These are phyloP conservation scores for Chelonia mydas DNA, from an alignment of 2,797 vertebrate genomes.

Conservation along the genomic window DNA sequence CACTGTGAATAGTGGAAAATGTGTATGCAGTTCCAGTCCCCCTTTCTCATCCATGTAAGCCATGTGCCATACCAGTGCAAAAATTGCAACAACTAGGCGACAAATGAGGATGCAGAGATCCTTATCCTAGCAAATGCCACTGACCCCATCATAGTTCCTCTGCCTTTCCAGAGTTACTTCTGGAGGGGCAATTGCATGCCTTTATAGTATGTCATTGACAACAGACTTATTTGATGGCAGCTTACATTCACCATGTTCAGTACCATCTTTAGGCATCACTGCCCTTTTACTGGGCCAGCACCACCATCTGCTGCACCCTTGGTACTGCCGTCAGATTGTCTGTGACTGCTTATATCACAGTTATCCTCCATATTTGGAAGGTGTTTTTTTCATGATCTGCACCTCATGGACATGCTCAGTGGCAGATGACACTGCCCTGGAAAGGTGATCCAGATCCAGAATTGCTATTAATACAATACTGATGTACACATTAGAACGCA, in stretches of 20 bases:
- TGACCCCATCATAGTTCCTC: neutral
- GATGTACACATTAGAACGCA: neutral
- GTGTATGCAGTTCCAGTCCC: neutral
- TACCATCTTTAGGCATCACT: neutral
- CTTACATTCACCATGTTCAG: neutral
- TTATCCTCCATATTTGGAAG: neutral
- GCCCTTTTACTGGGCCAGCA: neutral
- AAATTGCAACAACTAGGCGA: neutral
- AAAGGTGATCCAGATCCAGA: neutral
- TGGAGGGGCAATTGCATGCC: neutral
- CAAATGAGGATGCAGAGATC: neutral
- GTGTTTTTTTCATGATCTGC: neutral
- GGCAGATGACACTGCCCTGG: neutral
- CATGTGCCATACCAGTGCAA: neutral
- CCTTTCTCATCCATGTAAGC: neutral
- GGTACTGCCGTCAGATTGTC: neutral
- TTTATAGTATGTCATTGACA: neutral
- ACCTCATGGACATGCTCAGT: neutral
- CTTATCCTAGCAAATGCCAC: neutral
- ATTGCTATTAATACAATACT: neutral
- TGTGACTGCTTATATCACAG: neutral
- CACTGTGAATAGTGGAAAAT: neutral
- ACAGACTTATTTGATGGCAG: neutral
- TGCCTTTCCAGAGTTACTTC: neutral
- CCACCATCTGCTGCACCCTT: neutral